A percentile compares a stretch with the other conserved stretches of the same genome.
Evolutionary conservation across 2,113 vertebrate species (phyloP).

Genomic region (Columbina picui): DNA sequence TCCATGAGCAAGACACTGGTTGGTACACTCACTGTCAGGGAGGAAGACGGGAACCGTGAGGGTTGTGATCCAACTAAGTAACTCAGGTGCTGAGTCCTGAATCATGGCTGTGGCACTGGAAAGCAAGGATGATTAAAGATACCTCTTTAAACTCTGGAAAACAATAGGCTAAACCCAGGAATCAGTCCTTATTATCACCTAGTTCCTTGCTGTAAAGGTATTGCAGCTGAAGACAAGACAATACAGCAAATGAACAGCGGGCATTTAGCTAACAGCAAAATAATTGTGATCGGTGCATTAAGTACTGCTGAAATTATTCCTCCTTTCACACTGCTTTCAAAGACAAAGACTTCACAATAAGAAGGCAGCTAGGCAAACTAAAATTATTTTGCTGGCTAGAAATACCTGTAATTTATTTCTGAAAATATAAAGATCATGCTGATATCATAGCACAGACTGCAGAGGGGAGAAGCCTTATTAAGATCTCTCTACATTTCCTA

Average conservation of each 20-base stretch:
- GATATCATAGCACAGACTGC: neutral
- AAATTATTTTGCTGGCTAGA: slow-evolving; percentile 2
- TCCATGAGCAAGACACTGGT: accelerated
- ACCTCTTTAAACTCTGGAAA: neutral
- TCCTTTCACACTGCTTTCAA: neutral
- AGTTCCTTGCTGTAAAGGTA: neutral
- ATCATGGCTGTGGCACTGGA: neutral
- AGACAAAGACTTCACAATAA: neutral
- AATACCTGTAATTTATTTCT: slow-evolving; percentile 36
- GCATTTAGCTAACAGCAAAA: neutral
- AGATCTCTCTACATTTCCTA: neutral
- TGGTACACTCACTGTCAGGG: neutral
- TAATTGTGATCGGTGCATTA: neutral
- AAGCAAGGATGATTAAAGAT: neutral
- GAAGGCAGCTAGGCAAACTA: neutral
- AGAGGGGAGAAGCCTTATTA: neutral
- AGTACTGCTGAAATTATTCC: slow-evolving; percentile 14
- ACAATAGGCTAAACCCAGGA: neutral
- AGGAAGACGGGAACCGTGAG: neutral
- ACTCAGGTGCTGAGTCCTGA: neutral
- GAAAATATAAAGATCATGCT: neutral
- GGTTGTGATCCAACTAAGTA: neutral
- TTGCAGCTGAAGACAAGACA: neutral
- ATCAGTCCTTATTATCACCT: neutral
- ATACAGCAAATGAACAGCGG: neutral